A percentile compares a stretch with the other conserved stretches of the same genome.
phyloP scores from a whole-genome alignment of 2,113 vertebrate genomes.

The Oreochromis spilurus region DNA sequence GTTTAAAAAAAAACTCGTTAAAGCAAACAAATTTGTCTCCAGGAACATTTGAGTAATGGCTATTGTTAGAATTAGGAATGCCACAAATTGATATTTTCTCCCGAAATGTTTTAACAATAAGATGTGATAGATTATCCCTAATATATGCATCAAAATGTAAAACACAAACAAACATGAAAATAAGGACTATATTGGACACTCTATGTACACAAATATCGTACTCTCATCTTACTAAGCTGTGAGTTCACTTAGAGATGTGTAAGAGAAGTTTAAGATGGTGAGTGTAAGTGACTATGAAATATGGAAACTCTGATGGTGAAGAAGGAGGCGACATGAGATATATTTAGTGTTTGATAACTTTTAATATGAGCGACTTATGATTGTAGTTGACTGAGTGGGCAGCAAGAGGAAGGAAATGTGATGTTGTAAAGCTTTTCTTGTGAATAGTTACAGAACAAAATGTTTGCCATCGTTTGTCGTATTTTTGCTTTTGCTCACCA shows the following conservation, averaged over 20 bases:
- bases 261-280: not conserved
- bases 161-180: not conserved
- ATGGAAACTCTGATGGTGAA: not conserved
- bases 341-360: conserved; percentile 8
- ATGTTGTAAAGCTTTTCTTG: conserved; percentile 12
- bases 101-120: not conserved
- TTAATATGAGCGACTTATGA: conserved; percentile 34
- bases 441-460: conserved; percentile 27
- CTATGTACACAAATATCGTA: not conserved
- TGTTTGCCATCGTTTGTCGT: conserved; percentile 3
- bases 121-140: not conserved
- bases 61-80: not conserved
- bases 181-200: not conserved
- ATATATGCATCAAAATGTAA: not conserved
- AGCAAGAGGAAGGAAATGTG: conserved; percentile 4
- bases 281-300: not conserved
- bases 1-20: not conserved
- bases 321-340: not conserved
- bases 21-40: not conserved
- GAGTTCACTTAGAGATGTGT: not conserved
- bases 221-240: conserved; percentile 4
- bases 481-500: conserved; percentile 6
- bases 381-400: conserved; percentile 41
- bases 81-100: not conserved
- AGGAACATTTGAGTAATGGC: not conserved